Evolutionary conservation across 2,888 invertebrate species (phyloP).

Genomic region (Stenotaenia linearis): DNA sequence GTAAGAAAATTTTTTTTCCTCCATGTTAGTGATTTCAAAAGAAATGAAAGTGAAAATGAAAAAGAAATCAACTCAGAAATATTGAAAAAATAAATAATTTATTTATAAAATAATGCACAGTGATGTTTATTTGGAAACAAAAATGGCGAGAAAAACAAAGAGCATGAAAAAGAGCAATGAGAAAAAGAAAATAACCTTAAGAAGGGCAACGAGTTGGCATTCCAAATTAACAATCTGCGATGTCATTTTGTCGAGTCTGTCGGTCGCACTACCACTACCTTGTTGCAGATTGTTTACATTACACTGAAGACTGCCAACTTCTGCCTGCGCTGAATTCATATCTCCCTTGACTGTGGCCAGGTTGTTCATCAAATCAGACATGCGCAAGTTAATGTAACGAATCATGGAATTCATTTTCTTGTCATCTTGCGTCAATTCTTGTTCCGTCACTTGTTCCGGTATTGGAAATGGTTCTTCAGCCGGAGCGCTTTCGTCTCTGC

Average conservation of each 20-base stretch:
- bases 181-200: slow-evolving; percentile 28
- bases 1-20: too few species aligned
- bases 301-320: background rate
- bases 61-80: background rate
- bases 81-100: background rate
- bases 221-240: slow-evolving; percentile 4
- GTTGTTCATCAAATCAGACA: background rate
- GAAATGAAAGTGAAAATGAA: background rate
- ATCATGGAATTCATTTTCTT: slow-evolving; percentile 1
- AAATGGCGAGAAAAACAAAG: slow-evolving; percentile 24
- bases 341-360: background rate
- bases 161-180: slow-evolving; percentile 12
- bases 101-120: too few species aligned
- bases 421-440: background rate
- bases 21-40: background rate
- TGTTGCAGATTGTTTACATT: slow-evolving; percentile 5
- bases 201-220: background rate
- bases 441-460: background rate
- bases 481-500: background rate
- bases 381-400: background rate
- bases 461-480: background rate
- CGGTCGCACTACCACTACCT: background rate
- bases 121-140: slow-evolving; percentile 13
- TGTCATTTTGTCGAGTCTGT: slow-evolving; percentile 15
- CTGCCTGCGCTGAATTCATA: background rate